A percentile compares a stretch with the other conserved stretches of the same genome.
phyloP scores from a whole-genome alignment of 2,113 vertebrate species.

The Xiphophorus couchianus region DNA sequence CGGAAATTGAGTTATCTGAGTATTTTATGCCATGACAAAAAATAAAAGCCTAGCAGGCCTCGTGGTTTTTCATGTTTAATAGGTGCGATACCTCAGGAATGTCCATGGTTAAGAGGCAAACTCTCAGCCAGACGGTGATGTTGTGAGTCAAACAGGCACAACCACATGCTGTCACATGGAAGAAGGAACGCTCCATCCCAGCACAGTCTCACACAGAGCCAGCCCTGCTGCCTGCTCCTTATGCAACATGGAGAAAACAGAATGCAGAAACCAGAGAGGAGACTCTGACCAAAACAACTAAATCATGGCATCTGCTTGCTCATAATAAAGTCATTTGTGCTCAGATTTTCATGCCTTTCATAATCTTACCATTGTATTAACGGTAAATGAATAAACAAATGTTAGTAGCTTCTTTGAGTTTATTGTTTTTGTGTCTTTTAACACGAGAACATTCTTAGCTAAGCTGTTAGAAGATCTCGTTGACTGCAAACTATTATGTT shows the following conservation, averaged over 20 bases:
- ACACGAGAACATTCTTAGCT: no score
- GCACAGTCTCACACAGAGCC: conserved; percentile 15
- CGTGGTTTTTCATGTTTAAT: conserved; percentile 6
- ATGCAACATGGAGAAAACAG: conserved; percentile 50
- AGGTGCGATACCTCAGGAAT: conserved; percentile 29
- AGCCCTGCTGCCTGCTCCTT: conserved; percentile 40
- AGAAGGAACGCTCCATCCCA: conserved; percentile 2
- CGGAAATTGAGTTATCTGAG: no score
- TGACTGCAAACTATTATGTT: not conserved
- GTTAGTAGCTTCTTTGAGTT: no score
- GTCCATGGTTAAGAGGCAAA: conserved; percentile 42
- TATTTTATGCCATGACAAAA: not conserved
- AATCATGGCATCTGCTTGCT: conserved; percentile 35
- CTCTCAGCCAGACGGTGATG: conserved; percentile 39
- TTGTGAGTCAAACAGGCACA: conserved; percentile 46
- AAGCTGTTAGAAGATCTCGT: no score
- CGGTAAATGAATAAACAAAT: no score
- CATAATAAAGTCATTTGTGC: conserved; percentile 7
- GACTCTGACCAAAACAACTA: conserved; percentile 50
- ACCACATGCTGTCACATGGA: conserved; percentile 41
- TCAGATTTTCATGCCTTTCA: not conserved
- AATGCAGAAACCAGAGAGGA: not conserved
- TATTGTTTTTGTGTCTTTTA: no score
- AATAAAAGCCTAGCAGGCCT: not conserved
- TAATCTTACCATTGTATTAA: no score